Percentiles rank a stretch among this genome's conserved stretches.
Evolutionary conservation across 2,888 invertebrate genomes (phyloP).

Genomic region (Noctuana brunneofusca): DNA sequence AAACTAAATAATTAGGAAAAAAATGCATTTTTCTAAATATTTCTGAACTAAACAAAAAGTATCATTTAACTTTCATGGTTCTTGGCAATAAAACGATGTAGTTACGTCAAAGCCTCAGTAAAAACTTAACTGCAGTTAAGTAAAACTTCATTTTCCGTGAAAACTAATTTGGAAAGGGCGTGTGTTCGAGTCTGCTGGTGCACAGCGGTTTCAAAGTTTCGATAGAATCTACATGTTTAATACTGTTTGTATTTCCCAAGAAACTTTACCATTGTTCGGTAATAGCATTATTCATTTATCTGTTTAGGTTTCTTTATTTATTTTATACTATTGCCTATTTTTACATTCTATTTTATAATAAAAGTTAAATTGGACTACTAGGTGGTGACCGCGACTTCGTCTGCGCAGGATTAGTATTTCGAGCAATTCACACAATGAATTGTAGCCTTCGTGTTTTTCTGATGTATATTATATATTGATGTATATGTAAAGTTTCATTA

Average conservation of each 20-base stretch:
- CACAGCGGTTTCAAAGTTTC: conserved; percentile 30
- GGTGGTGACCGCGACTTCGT: too few relatives aligned
- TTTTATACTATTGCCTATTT: background rate
- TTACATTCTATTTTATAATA: too few relatives aligned
- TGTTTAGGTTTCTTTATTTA: background rate
- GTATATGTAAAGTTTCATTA: too few relatives aligned
- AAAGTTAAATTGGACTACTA: too few relatives aligned
- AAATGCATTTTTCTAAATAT: background rate
- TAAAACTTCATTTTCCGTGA: conserved; percentile 24
- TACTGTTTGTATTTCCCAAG: conserved; percentile 28
- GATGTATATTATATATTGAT: too few relatives aligned
- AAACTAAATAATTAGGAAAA: too few relatives aligned
- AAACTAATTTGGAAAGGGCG: conserved; percentile 26
- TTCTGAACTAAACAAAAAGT: background rate
- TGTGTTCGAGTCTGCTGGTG: conserved; percentile 23
- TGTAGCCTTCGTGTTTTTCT: too few relatives aligned
- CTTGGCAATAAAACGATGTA: conserved; percentile 3
- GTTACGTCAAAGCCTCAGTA: conserved; percentile 1
- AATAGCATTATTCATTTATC: conserved; percentile 9
- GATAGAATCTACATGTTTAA: conserved; percentile 33
- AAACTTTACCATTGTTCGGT: conserved; percentile 15
- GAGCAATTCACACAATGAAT: too few relatives aligned
- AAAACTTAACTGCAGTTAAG: conserved; percentile 16
- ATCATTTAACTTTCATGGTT: background rate
- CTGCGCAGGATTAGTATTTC: too few relatives aligned